Evolutionary conservation across 2,797 vertebrate species (phyloP).

Genomic region (Mus caroli): DNA sequence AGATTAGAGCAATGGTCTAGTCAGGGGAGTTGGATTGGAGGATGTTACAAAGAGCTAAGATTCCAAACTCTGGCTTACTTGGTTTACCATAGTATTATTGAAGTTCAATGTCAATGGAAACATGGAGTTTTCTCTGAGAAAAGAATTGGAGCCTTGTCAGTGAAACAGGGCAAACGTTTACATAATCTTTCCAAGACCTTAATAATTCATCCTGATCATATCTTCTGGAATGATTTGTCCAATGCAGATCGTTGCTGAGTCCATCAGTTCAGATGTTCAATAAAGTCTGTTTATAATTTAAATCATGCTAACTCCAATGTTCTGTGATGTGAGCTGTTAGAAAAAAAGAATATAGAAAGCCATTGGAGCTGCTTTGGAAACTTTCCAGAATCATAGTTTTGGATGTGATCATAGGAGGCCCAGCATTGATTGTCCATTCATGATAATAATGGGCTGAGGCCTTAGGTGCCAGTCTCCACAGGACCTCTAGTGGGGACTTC

Average conservation of each 20-base stretch:
- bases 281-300: background rate
- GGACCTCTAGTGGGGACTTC: background rate
- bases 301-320: background rate
- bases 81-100: background rate
- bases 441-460: background rate
- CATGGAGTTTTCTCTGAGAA: background rate
- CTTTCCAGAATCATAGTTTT: background rate
- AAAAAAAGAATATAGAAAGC: background rate
- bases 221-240: background rate
- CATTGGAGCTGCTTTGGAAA: background rate
- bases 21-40: background rate
- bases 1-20: background rate
- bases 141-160: background rate
- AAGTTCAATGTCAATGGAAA: background rate
- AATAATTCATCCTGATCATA: background rate
- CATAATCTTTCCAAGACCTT: background rate
- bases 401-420: background rate
- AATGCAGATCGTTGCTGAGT: background rate
- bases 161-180: background rate
- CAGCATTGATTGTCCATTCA: background rate
- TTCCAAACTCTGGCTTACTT: background rate
- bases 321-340: background rate
- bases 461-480: background rate
- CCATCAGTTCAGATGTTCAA: conserved; percentile 1
- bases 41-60: background rate